A percentile compares a stretch with the other conserved stretches of the same genome.
These are phyloP conservation scores for Sapayoa aenigma DNA, from an alignment of 2,113 vertebrate genomes.

Conservation along the genomic window DNA sequence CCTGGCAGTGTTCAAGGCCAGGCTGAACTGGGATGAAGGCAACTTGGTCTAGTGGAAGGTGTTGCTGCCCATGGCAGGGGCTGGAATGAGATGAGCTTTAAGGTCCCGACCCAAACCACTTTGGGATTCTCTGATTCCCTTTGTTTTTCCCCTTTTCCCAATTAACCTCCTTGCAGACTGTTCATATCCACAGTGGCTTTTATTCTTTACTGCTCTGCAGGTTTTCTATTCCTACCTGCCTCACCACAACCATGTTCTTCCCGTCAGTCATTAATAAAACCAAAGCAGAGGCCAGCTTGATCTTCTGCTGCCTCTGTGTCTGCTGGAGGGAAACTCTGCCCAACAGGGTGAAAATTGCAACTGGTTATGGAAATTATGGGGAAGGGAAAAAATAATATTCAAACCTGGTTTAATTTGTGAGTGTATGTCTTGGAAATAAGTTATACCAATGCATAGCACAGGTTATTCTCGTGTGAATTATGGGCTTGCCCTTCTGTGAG, in stretches of 20 bases:
- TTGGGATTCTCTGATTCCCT: not conserved
- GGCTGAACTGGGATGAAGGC: not conserved
- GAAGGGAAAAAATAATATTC: not conserved
- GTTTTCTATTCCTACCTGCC: not conserved
- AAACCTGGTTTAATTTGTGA: slow-evolving; percentile 25
- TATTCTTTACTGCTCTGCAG: not conserved
- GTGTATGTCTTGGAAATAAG: not conserved
- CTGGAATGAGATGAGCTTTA: not conserved
- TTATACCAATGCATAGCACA: rapidly evolving
- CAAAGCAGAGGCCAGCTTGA: not conserved
- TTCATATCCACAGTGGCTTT: not conserved
- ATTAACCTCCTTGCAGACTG: not conserved
- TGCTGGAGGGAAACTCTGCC: not conserved
- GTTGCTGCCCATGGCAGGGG: not conserved
- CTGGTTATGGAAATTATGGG: slow-evolving; percentile 11
- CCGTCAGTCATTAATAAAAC: not conserved
- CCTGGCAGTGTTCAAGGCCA: not conserved
- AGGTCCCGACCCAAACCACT: not conserved
- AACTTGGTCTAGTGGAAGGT: not conserved
- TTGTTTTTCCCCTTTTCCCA: not conserved
- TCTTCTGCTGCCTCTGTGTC: not conserved
- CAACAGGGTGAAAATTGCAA: not conserved
- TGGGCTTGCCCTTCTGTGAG: not conserved
- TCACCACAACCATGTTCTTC: rapidly evolving
- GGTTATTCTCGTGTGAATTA: not conserved